phyloP scores from a whole-genome alignment of 2,888 invertebrate species.

The Drosophila atripex region DNA sequence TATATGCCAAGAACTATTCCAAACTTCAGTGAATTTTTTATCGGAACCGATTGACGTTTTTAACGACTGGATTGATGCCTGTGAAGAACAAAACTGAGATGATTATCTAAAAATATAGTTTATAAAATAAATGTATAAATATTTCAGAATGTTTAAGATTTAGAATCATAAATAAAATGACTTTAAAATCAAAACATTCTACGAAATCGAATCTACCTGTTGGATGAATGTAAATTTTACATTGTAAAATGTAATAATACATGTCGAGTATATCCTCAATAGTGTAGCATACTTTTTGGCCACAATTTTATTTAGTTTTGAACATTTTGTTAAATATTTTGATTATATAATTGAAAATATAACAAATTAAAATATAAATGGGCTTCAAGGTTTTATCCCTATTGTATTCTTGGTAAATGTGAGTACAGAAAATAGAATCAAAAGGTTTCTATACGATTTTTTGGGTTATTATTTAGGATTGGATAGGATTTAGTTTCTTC shows the following conservation, averaged over 20 bases:
- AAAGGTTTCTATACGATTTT: no score
- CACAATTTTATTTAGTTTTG: not conserved
- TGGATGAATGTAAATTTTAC: not conserved
- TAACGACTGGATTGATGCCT: constrained; percentile 99
- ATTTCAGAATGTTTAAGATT: no score
- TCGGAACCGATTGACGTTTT: constrained; percentile 99
- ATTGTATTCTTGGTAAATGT: no score
- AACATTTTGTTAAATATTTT: not conserved
- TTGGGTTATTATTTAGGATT: no score
- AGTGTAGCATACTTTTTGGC: constrained; percentile 11
- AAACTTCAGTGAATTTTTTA: constrained; percentile 97
- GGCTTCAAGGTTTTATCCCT: no score
- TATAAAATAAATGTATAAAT: not conserved
- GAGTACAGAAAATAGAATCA: no score
- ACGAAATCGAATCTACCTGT: no score
- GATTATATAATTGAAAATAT: not conserved
- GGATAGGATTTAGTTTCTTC: no score
- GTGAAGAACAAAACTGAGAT: constrained; percentile 94
- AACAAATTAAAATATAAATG: not conserved
- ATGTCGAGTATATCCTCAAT: not conserved
- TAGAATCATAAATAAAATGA: no score
- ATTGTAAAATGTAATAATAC: not conserved
- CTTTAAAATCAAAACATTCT: no score
- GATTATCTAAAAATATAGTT: not conserved
- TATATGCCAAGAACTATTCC: constrained; percentile 98